phyloP scores from a whole-genome alignment of 2,888 invertebrate species.

The Allygus modestus region DNA sequence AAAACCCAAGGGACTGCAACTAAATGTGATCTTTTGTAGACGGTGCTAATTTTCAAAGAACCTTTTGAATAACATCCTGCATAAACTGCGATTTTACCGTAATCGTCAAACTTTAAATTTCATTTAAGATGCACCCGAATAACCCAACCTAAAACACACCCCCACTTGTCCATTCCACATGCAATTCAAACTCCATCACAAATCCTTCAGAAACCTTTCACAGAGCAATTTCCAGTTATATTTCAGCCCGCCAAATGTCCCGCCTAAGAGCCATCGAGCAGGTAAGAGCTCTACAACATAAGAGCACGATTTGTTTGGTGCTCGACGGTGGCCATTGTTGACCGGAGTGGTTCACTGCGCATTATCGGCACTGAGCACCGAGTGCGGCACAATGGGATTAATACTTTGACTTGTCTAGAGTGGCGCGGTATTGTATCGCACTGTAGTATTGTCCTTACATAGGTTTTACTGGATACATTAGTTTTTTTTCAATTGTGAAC shows the following conservation, averaged over 20 bases:
- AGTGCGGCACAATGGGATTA: slow-evolving; percentile 8
- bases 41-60: too few species aligned
- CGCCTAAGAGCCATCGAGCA: background rate
- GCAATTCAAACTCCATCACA: background rate
- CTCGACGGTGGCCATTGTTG: slow-evolving; percentile 17
- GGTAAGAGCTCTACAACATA: background rate
- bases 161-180: background rate
- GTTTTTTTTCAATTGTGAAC: background rate
- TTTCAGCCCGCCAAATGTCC: slow-evolving; percentile 6
- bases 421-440: background rate
- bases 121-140: too few species aligned
- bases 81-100: too few species aligned
- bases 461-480: background rate
- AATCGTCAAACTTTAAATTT: too few species aligned
- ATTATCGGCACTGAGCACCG: background rate
- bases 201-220: slow-evolving; percentile 24
- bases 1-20: too few species aligned
- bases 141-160: too few species aligned
- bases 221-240: slow-evolving; percentile 30
- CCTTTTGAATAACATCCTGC: too few species aligned
- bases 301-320: slow-evolving; percentile 32
- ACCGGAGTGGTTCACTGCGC: background rate
- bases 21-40: too few species aligned
- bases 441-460: background rate
- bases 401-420: slow-evolving; percentile 36